phyloP scores from a whole-genome alignment of 2,113 vertebrate species.

The Aegithalos caudatus region DNA sequence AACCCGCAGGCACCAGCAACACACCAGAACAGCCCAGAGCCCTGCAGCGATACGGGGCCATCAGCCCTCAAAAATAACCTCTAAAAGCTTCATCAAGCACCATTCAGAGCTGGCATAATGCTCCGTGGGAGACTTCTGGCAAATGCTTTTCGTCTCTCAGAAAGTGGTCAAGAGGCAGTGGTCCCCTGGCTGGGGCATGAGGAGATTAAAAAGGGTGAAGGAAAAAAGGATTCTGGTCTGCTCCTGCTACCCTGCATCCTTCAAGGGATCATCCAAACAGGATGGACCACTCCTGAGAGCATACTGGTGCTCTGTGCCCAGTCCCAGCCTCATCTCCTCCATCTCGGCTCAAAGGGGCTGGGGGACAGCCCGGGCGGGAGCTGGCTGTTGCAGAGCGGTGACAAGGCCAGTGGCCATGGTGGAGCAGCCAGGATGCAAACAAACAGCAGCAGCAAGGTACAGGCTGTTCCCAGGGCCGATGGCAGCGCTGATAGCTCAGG shows the following conservation, averaged over 20 bases:
- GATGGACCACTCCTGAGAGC: accelerated
- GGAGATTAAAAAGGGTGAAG: background rate
- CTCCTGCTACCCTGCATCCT: background rate
- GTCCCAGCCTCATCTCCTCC: background rate
- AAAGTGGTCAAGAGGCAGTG: background rate
- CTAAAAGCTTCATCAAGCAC: background rate
- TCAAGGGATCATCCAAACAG: background rate
- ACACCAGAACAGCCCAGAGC: background rate
- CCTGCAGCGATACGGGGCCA: accelerated
- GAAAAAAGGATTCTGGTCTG: background rate
- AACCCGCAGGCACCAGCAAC: background rate
- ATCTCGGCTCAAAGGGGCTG: background rate
- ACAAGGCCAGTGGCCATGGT: background rate
- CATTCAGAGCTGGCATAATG: background rate
- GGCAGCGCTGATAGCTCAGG: background rate
- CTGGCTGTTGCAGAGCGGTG: background rate
- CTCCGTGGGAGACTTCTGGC: accelerated
- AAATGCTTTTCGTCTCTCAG: accelerated
- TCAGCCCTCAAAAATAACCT: background rate
- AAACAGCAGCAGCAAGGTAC: conserved; percentile 15
- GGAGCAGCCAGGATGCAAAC: background rate
- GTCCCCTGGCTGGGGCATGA: accelerated
- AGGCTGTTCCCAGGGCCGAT: background rate
- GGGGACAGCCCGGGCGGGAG: background rate
- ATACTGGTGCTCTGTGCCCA: accelerated